phyloP scores from a whole-genome alignment of 2,888 invertebrate species.

The Troides aeacus region DNA sequence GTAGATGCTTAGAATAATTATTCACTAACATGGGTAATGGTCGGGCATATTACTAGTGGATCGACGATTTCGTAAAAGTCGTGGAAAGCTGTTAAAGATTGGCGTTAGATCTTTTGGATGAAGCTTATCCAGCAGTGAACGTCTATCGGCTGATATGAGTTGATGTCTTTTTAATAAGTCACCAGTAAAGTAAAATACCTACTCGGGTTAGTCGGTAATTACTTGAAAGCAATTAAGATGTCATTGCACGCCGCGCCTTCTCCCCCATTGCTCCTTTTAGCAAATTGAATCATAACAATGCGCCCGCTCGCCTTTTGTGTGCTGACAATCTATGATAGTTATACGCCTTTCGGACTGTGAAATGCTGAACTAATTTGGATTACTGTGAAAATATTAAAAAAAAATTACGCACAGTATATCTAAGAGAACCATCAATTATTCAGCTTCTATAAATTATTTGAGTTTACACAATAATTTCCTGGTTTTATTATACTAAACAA shows the following conservation, averaged over 20 bases:
- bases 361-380: background rate
- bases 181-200: constrained; percentile 1
- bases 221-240: constrained; percentile 35
- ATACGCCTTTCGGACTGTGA: constrained; percentile 7
- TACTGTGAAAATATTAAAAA: background rate
- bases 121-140: too few relatives aligned
- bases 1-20: too few relatives aligned
- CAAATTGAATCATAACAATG: constrained; percentile 45
- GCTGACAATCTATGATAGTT: constrained; percentile 13
- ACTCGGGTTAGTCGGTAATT: constrained; percentile 31
- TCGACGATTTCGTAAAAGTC: too few relatives aligned
- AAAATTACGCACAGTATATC: background rate
- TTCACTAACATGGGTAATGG: too few relatives aligned
- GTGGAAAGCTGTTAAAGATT: too few relatives aligned
- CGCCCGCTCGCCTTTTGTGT: constrained; percentile 26
- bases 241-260: constrained; percentile 33
- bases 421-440: background rate
- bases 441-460: background rate
- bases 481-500: too few relatives aligned
- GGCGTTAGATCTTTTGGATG: too few relatives aligned
- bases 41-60: too few relatives aligned
- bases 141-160: too few relatives aligned
- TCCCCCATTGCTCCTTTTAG: constrained; percentile 37
- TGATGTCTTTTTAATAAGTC: background rate
- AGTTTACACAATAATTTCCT: too few relatives aligned